Base-by-base conservation (phyloP, 2,113 vertebrate species). In the Lagopus leucura region DNA sequence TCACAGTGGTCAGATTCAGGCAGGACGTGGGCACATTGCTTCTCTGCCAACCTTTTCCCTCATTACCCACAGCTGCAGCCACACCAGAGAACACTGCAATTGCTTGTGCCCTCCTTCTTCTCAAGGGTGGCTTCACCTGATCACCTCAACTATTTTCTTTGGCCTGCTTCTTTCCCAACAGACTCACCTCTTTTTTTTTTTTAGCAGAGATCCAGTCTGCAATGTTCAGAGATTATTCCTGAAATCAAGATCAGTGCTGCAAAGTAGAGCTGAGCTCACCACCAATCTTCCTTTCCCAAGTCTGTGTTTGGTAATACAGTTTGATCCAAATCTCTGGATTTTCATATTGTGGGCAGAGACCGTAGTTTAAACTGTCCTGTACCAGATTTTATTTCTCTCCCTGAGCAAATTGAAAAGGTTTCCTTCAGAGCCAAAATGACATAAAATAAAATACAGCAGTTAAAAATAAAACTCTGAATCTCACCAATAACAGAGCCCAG, bases 401-500 rank as follows among this genome's bases (percentile, higher is more conserved):
- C 61, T 64, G 75, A 86, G 72, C 65, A 82, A 89, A 54, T 7
- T 7, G 32, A 55, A 86, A 60, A 48, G 30, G 38, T 76, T 76
- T n/a, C 83, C 67, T 89, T 40, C 34, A 84, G 36, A 2, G 4
- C 27, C n/a, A 84, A 65, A 91, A 66, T 73, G 85, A 95, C 92
- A 70, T 76, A 25, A 45, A 89, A 27, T 75, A 72, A 67, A 88
- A 60, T 58, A 20, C 10, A 67, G 4, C 1, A 1, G 54, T 55
- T 94, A 64, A 89, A 94, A 89, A 92, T 66, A 87, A 87, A 95
- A 43, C 30, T 70, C 64, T 77, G 47, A 74, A 40, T 83, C 60
- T 93, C 57, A 78, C 34, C 72, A 74, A 10, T 64, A 75, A 36
- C 28, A 82, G 82, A 92, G 43, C 42, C 20, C 69, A 86, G 55